Conservation (phyloP, 2,113 vertebrate genomes). For the Indicator indicator region DNA sequence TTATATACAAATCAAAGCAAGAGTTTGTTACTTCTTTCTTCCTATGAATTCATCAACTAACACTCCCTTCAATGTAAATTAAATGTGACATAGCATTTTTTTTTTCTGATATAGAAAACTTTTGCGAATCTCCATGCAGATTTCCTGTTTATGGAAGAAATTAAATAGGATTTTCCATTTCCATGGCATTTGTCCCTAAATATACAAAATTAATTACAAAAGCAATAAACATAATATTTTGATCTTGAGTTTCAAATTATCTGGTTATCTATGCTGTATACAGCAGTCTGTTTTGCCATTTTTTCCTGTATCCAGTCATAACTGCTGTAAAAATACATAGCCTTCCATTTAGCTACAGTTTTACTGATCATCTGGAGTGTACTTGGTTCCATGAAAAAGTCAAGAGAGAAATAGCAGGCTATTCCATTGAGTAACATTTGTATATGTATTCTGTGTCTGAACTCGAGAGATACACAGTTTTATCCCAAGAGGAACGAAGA, state of each 20-base stretch:
- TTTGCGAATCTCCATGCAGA: neutral
- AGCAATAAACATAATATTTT: neutral
- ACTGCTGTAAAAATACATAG: neutral
- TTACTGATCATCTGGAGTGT: neutral
- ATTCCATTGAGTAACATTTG: neutral
- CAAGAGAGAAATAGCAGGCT: neutral
- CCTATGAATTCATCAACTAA: neutral
- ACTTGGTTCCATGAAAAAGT: neutral
- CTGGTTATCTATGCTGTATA: neutral
- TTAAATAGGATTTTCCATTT: neutral
- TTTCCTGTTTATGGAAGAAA: neutral
- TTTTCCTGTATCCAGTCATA: neutral
- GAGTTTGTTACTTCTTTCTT: neutral
- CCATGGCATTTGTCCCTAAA: neutral
- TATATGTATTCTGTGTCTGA: neutral
- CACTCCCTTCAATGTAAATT: neutral
- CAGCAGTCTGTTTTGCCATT: neutral
- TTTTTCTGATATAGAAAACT: neutral
- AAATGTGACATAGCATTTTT: neutral
- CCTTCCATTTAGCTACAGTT: neutral
- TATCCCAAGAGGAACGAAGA: neutral
- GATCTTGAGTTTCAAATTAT: neutral
- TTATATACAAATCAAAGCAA: neutral
- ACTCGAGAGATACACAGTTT: neutral
- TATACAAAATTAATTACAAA: neutral